These are phyloP conservation scores for Marcusenius ussheri DNA, from an alignment of 2,113 vertebrate species.

Conservation along the genomic window DNA sequence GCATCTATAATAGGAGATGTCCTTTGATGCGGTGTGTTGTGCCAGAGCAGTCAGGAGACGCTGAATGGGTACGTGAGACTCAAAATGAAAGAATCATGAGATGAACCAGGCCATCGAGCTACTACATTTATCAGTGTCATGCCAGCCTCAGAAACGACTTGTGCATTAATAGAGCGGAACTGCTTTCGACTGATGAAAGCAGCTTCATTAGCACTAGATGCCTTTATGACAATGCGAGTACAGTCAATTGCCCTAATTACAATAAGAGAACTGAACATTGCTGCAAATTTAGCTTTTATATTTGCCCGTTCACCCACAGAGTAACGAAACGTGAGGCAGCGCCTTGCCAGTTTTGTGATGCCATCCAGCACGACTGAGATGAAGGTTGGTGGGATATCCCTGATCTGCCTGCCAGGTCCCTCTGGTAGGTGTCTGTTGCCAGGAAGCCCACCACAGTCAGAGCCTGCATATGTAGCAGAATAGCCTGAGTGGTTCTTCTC, in stretches of 20 bases:
- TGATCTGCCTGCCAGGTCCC: background rate
- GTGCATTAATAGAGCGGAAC: background rate
- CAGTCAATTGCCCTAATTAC: background rate
- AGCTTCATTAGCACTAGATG: background rate
- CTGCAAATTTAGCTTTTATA: background rate
- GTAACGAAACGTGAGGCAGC: background rate
- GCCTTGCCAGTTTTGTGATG: background rate
- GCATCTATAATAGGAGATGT: background rate
- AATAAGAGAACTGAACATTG: background rate
- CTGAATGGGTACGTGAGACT: background rate
- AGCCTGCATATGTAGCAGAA: background rate
- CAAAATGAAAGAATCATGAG: background rate
- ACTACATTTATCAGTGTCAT: background rate
- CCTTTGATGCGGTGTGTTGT: background rate
- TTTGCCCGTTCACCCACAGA: background rate
- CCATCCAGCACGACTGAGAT: background rate
- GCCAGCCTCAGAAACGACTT: background rate
- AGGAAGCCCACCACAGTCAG: background rate
- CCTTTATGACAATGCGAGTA: background rate
- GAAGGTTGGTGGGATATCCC: background rate
- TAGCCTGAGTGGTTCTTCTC: background rate
- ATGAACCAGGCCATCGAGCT: background rate
- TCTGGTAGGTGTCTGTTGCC: background rate
- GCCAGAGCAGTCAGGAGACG: background rate
- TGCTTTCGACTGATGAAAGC: background rate